Percentiles rank a stretch among this genome's conserved stretches.
phyloP scores from a whole-genome alignment of 2,888 invertebrate species.

The Cosmia trapezina region DNA sequence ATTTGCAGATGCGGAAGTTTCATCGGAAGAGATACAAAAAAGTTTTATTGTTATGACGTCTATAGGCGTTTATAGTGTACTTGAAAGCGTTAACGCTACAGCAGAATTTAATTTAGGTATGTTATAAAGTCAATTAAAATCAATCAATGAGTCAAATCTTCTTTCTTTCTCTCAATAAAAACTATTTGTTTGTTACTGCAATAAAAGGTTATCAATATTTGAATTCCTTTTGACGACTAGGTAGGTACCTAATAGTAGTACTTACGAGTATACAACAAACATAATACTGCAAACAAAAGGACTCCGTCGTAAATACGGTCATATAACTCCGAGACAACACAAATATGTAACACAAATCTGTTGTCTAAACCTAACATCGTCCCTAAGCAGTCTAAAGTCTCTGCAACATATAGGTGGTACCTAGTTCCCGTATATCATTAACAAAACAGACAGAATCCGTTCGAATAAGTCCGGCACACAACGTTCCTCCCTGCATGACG shows the following conservation, averaged over 20 bases:
- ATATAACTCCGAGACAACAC: slow-evolving; percentile 36
- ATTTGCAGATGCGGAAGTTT: neutral
- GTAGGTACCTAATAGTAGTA: neutral
- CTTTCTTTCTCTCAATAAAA: neutral
- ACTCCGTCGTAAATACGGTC: slow-evolving; percentile 30
- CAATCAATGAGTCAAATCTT: neutral
- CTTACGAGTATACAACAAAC: neutral
- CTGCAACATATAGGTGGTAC: slow-evolving; percentile 49
- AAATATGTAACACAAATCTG: slow-evolving; percentile 55
- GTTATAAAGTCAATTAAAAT: no score
- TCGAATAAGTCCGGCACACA: slow-evolving; percentile 61
- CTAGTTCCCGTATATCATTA: slow-evolving; percentile 53
- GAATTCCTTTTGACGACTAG: neutral
- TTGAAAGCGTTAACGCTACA: neutral
- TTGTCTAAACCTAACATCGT: slow-evolving; percentile 47
- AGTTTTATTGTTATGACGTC: no score
- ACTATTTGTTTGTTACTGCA: neutral
- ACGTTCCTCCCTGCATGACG: slow-evolving; percentile 45
- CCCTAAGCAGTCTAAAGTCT: slow-evolving; percentile 43
- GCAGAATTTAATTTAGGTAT: no score
- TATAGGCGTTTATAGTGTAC: no score
- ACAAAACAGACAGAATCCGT: slow-evolving; percentile 51
- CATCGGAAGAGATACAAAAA: no score
- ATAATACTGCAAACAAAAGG: slow-evolving; percentile 13
- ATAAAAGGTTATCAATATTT: neutral